Percentiles rank a stretch among this genome's conserved stretches.
phyloP scores from a whole-genome alignment of 2,797 vertebrate genomes.

The Parauchenoglanis ngamensis region DNA sequence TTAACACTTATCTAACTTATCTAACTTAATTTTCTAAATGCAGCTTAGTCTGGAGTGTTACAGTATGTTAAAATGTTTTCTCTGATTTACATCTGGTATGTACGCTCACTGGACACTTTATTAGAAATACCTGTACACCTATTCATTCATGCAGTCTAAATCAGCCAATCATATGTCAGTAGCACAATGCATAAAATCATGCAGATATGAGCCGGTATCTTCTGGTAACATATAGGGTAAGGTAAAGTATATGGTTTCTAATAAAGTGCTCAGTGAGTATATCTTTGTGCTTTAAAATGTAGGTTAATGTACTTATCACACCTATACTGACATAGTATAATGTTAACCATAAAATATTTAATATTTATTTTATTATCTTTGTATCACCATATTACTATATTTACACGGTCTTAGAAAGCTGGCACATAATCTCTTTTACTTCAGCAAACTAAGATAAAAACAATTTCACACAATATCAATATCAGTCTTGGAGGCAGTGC shows the following conservation, averaged over 20 bases:
- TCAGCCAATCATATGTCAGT: not conserved
- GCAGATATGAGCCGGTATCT: not conserved
- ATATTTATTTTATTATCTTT: not conserved
- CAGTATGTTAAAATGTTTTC: not conserved
- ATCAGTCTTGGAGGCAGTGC: conserved; percentile 9
- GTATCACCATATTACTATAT: not conserved
- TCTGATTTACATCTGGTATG: not conserved
- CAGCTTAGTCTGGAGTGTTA: not conserved
- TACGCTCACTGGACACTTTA: not conserved
- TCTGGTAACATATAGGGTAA: too few species aligned
- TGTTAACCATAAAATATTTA: not conserved
- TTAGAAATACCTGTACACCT: not conserved
- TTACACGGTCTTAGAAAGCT: not conserved
- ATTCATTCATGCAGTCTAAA: not conserved
- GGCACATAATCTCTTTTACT: not conserved
- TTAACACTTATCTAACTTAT: too few species aligned
- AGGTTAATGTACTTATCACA: not conserved
- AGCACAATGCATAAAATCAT: not conserved
- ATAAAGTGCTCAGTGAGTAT: not conserved
- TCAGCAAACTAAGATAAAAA: not conserved
- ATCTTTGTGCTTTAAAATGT: not conserved
- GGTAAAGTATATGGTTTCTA: not conserved
- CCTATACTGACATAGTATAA: not conserved
- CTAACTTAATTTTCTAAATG: not conserved
- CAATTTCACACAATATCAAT: conserved; percentile 7